A percentile compares a stretch with the other conserved stretches of the same genome.
These are phyloP conservation scores for Aphaenogaster rudis DNA, from an alignment of 1,140 invertebrate species.

Conservation along the genomic window DNA sequence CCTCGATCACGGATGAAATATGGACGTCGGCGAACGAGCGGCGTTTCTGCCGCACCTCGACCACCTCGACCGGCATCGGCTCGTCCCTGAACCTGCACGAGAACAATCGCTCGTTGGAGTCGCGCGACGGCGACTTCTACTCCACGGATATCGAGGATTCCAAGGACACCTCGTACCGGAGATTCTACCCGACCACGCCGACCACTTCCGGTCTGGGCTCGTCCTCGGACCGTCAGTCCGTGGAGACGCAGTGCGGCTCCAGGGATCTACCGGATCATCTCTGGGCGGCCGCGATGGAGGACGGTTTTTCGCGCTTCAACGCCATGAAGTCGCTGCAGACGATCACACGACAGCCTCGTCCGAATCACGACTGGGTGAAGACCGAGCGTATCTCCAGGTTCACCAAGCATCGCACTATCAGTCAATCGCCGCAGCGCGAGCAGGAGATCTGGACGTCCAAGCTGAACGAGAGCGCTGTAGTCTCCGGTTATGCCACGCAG, in stretches of 20 bases:
- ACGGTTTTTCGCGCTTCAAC: constrained; percentile 79
- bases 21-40: constrained; percentile 80
- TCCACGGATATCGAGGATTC: constrained; percentile 80
- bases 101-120: constrained; percentile 81
- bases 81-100: constrained; percentile 81
- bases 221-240: constrained; percentile 79
- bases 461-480: constrained; percentile 70
- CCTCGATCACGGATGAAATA: constrained; percentile 81
- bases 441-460: constrained; percentile 80
- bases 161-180: constrained; percentile 76
- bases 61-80: constrained; percentile 80
- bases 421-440: constrained; percentile 78
- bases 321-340: constrained; percentile 79
- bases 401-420: constrained; percentile 80
- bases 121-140: constrained; percentile 79
- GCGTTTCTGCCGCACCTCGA: constrained; percentile 80
- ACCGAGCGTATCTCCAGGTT: constrained; percentile 81
- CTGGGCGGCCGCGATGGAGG: constrained; percentile 79
- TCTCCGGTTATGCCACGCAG: constrained; percentile 75
- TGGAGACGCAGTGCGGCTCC: constrained; percentile 76
- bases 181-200: constrained; percentile 79
- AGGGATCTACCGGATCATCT: constrained; percentile 79
- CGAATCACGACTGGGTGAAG: constrained; percentile 82
- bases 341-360: constrained; percentile 80
- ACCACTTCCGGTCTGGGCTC: constrained; percentile 81